phyloP scores from a whole-genome alignment of 2,797 vertebrate genomes.

The Rhinatrema bivittatum region DNA sequence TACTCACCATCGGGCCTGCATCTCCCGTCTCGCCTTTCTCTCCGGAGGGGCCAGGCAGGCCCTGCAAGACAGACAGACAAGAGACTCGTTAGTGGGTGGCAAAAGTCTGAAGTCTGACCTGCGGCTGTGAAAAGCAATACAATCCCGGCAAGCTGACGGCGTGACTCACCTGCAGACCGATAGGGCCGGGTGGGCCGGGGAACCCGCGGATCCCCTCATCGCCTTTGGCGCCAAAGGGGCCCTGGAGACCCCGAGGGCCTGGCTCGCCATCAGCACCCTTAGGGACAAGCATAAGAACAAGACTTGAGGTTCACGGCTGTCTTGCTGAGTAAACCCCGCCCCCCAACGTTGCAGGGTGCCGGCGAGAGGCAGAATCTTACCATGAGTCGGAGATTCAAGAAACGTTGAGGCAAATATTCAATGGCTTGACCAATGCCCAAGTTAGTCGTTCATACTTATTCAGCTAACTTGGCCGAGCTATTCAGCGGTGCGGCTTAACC shows the following conservation, averaged over 20 bases:
- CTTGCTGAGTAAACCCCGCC: too few relatives aligned
- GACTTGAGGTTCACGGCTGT: too few relatives aligned
- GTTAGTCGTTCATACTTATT: too few relatives aligned
- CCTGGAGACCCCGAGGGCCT: constrained; percentile 79
- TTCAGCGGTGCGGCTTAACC: too few relatives aligned
- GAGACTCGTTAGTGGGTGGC: not conserved
- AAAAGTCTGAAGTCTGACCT: not conserved
- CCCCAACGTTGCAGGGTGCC: too few relatives aligned
- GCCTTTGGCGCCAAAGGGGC: constrained; percentile 82
- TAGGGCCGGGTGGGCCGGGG: constrained; percentile 83
- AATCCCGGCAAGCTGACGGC: not conserved
- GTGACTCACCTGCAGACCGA: constrained; percentile 74
- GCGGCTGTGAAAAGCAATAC: too few relatives aligned
- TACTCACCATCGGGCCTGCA: constrained; percentile 80
- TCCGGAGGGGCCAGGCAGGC: constrained; percentile 76
- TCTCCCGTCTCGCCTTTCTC: constrained; percentile 89
- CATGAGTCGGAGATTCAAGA: too few relatives aligned
- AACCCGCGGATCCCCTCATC: constrained; percentile 86
- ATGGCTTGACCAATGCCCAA: too few relatives aligned
- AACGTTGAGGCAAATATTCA: too few relatives aligned
- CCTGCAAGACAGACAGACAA: constrained; percentile 48
- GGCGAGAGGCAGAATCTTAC: too few relatives aligned
- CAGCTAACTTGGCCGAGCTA: too few relatives aligned
- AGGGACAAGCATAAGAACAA: too few relatives aligned
- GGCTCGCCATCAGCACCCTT: constrained; percentile 87